phyloP scores from a whole-genome alignment of 2,113 vertebrate genomes.

The Lamprotornis superbus region DNA sequence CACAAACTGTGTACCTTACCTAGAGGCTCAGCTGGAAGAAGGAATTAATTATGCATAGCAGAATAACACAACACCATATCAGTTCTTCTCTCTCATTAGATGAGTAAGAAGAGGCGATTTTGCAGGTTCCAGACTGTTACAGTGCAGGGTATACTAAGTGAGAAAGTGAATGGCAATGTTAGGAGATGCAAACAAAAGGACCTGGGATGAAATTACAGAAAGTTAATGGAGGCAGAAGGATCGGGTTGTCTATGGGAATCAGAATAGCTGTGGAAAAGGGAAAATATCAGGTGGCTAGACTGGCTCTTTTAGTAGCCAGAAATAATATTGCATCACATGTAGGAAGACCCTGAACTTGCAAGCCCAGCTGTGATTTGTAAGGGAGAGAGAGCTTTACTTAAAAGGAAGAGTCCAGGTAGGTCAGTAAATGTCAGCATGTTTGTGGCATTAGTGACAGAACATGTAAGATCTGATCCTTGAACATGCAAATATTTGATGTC shows the following conservation, averaged over 20 bases:
- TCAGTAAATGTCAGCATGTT: neutral
- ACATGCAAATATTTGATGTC: neutral
- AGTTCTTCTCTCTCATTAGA: neutral
- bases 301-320: neutral
- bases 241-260: neutral
- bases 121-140: neutral
- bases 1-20: neutral
- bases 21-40: neutral
- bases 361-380: neutral
- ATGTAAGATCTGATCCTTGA: neutral
- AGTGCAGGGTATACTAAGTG: neutral
- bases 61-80: neutral
- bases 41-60: neutral
- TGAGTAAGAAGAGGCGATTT: constrained; percentile 31
- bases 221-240: neutral
- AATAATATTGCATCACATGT: neutral
- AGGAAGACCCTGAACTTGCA: neutral
- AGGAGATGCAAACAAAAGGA: neutral
- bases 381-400: neutral
- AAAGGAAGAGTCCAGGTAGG: neutral
- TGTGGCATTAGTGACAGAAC: neutral
- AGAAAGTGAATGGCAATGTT: neutral
- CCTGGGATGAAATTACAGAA: constrained; percentile 25
- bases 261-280: neutral
- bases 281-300: neutral